A percentile compares a stretch with the other conserved stretches of the same genome.
These are phyloP conservation scores for Halichoerus grypus DNA, from an alignment of 2,113 vertebrate species.

Conservation along the genomic window DNA sequence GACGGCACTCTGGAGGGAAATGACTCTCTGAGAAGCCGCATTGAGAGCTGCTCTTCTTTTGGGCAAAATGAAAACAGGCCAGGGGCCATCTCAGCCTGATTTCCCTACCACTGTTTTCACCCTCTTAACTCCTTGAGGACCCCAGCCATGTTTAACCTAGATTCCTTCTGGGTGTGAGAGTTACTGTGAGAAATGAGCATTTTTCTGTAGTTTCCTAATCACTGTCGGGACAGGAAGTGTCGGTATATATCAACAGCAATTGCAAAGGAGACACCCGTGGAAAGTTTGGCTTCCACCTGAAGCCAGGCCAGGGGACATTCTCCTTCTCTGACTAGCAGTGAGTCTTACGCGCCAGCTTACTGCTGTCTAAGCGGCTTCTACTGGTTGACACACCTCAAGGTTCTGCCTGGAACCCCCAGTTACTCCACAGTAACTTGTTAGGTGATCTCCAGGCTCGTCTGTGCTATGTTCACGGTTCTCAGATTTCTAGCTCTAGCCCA, in stretches of 20 bases:
- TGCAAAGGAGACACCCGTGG: too few relatives aligned
- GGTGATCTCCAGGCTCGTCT: background rate
- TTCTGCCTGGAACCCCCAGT: background rate
- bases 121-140: background rate
- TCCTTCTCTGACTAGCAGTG: background rate
- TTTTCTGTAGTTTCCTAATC: background rate
- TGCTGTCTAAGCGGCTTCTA: background rate
- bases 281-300: background rate
- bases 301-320: background rate
- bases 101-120: background rate
- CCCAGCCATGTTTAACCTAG: background rate
- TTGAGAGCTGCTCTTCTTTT: background rate
- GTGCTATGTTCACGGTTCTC: background rate
- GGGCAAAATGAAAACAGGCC: background rate
- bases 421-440: background rate
- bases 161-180: background rate
- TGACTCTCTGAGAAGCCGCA: background rate
- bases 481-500: background rate
- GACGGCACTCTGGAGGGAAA: background rate
- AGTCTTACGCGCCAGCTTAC: background rate
- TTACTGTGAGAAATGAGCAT: background rate
- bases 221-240: background rate
- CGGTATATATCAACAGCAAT: background rate
- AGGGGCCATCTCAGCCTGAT: background rate
- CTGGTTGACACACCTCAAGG: too few relatives aligned